Evolutionary conservation across 2,113 vertebrate species (phyloP).

Genomic region (Cettia cetti): DNA sequence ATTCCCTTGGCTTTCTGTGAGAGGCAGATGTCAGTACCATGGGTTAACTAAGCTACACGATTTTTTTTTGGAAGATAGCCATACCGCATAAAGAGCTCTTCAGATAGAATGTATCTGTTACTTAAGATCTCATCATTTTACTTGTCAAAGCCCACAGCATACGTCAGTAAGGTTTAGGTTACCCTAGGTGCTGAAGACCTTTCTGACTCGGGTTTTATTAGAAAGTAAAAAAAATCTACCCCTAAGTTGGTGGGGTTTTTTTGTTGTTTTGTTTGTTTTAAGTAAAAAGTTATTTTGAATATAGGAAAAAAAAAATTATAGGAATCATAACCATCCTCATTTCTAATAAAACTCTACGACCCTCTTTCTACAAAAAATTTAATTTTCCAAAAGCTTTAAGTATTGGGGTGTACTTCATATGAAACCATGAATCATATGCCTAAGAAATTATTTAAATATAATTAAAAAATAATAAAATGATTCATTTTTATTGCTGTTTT

Average conservation of each 20-base stretch:
- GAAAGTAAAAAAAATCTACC: background rate
- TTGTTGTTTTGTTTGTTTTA: background rate
- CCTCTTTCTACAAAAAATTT: background rate
- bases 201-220: background rate
- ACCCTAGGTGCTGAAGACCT: background rate
- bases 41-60: constrained; percentile 12
- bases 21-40: constrained; percentile 24
- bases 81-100: constrained; percentile 7
- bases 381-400: background rate
- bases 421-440: background rate
- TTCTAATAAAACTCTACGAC: background rate
- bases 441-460: background rate
- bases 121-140: constrained; percentile 37
- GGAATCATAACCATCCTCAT: background rate
- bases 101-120: constrained; percentile 16
- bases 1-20: constrained; percentile 22
- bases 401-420: background rate
- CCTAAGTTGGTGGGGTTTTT: background rate
- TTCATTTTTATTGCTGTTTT: background rate
- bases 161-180: background rate
- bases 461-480: background rate
- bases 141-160: background rate
- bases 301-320: background rate
- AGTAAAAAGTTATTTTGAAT: background rate
- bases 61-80: constrained; percentile 36